Percentiles rank a stretch among this genome's conserved stretches.
phyloP scores from a whole-genome alignment of 2,888 invertebrate genomes.

The Dasypogon diadema region DNA sequence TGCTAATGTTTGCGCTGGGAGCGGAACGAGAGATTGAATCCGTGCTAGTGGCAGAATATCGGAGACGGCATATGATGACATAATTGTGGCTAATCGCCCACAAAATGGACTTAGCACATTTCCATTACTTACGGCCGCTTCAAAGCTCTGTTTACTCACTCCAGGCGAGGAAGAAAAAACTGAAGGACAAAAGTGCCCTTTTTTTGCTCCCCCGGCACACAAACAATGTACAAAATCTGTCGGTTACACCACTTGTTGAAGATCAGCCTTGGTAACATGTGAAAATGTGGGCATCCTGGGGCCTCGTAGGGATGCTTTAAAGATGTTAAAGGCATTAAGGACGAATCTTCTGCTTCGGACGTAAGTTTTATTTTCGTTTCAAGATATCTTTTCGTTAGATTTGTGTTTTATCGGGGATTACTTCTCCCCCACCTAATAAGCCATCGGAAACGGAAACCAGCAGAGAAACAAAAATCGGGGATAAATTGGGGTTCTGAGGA shows the following conservation, averaged over 20 bases:
- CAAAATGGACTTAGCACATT: slow-evolving; percentile 11
- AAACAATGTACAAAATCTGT: slow-evolving; percentile 23
- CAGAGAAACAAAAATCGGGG: too few species aligned
- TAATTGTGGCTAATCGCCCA: slow-evolving; percentile 12
- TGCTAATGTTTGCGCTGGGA: too few species aligned
- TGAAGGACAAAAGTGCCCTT: slow-evolving; percentile 26
- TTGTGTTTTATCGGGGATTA: too few species aligned
- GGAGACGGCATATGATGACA: not conserved
- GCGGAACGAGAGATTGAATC: not conserved
- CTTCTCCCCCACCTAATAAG: too few species aligned
- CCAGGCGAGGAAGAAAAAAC: not conserved
- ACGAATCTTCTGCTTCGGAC: not conserved
- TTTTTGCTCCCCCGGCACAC: not conserved
- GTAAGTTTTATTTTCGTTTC: slow-evolving; percentile 1
- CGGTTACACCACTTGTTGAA: slow-evolving; percentile 39
- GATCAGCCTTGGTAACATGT: slow-evolving; percentile 4
- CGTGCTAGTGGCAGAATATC: not conserved
- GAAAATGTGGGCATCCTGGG: not conserved
- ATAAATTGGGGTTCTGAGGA: too few species aligned
- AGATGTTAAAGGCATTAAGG: slow-evolving; percentile 27
- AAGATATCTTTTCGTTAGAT: too few species aligned
- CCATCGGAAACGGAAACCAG: too few species aligned
- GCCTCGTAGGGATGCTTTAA: slow-evolving; percentile 11
- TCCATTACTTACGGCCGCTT: not conserved
- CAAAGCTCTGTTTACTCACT: not conserved